Percentiles rank a stretch among this genome's conserved stretches.
Conservation (phyloP, 2,888 invertebrate genomes). For the Germaria angustata region DNA sequence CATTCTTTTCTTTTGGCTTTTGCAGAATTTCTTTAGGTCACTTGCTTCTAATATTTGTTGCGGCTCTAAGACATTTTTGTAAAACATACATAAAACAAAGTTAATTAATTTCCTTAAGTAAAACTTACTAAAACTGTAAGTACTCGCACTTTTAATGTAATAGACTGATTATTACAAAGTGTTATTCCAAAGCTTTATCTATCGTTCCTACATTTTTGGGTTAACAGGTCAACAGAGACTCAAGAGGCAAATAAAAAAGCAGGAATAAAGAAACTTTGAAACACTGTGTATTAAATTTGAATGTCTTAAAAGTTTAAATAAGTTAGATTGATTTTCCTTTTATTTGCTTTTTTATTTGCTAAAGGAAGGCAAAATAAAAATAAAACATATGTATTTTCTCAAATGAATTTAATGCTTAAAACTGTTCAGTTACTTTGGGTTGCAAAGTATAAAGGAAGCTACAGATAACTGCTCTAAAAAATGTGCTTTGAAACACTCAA, state of each 20-base stretch:
- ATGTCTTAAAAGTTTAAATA: neutral
- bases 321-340: neutral
- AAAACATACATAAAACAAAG: constrained; percentile 11
- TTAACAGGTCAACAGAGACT: constrained; percentile 35
- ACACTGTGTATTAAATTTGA: neutral
- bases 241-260: neutral
- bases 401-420: neutral
- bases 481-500: too few relatives aligned
- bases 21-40: constrained; percentile 16
- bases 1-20: neutral
- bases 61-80: neutral
- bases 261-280: neutral
- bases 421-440: neutral
- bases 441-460: too few relatives aligned
- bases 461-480: too few relatives aligned
- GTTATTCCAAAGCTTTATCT: constrained; percentile 7
- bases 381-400: neutral
- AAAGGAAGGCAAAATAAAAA: neutral
- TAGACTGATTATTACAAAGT: constrained; percentile 35
- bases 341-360: neutral
- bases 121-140: neutral
- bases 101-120: constrained; percentile 48
- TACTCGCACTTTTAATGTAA: constrained; percentile 12
- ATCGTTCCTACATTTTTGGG: constrained; percentile 25
- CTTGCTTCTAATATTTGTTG: constrained; percentile 29